Evolutionary conservation across 37 sponge, comb jelly and placozoan species (phyloP).

Genomic region (Beroe forskalii): DNA sequence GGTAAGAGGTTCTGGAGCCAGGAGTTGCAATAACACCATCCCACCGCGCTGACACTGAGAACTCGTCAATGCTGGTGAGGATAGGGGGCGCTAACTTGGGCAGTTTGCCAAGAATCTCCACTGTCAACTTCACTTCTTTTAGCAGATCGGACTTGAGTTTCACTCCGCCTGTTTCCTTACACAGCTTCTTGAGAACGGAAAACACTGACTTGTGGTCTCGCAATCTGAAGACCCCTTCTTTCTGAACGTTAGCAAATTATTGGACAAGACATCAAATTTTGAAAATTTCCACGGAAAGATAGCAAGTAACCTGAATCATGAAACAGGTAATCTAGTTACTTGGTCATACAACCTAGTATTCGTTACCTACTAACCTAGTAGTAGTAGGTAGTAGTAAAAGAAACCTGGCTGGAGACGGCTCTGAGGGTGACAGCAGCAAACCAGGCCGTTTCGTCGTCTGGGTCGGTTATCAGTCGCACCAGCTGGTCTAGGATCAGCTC

Average conservation of each 20-base stretch:
- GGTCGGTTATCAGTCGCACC: slow-evolving; percentile 47
- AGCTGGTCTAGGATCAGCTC: slow-evolving; percentile 56
- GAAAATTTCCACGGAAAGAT: too few species aligned
- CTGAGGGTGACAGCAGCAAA: slow-evolving; percentile 61
- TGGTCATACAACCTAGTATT: too few species aligned
- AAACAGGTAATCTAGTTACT: too few species aligned
- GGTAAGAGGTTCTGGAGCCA: slow-evolving; percentile 1
- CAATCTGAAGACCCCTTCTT: slow-evolving; percentile 48
- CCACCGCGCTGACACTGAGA: slow-evolving; percentile 44
- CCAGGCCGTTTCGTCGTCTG: slow-evolving; percentile 63
- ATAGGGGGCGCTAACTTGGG: slow-evolving; percentile 42
- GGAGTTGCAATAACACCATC: slow-evolving; percentile 18
- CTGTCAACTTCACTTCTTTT: slow-evolving; percentile 48
- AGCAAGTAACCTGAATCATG: too few species aligned
- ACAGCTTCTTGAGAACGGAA: slow-evolving; percentile 21
- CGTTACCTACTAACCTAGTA: too few species aligned
- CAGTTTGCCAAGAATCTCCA: slow-evolving; percentile 36
- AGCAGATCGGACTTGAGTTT: slow-evolving; percentile 18
- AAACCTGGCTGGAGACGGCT: slow-evolving; percentile 5
- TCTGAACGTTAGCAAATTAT: not conserved
- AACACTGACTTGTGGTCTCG: slow-evolving; percentile 58
- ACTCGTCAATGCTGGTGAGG: slow-evolving; percentile 8
- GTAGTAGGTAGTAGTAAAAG: too few species aligned
- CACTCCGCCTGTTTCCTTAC: slow-evolving; percentile 17
- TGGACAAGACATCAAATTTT: too few species aligned